Base-by-base conservation (phyloP, 2,797 vertebrate genomes). In the Eulemur coronatus region DNA sequence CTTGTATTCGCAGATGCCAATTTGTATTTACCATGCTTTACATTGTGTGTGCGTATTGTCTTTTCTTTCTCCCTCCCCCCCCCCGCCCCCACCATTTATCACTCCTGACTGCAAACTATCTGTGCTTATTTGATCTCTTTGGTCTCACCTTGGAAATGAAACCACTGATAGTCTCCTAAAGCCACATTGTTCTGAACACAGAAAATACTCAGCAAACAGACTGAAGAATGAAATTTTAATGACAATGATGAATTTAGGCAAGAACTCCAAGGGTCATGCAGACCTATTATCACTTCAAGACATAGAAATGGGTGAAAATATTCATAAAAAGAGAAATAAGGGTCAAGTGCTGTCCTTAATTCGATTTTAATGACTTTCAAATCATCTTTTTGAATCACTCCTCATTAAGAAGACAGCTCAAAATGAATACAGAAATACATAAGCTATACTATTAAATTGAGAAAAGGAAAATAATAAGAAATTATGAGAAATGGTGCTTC, bases 201-300 rank as follows among this genome's bases (percentile, higher is more conserved):
- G 61, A 78, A 96, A 28, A 70, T 48, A 75, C 13, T 79, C 15
- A 80, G 15, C 30, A 70, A 88, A 92, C 43, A 79, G 26, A 75
- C 1, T 43, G 4, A 91, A 38, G 6, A 88, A 41, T 85, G n/a
- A 70, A 69, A 69, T 79, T 57, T 70, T 76, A 97, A 87, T 92
- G 46, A 46, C 61, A 95, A 87, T 43, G 43, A 13, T 94, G 14
- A 96, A 95, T 84, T 87, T 92, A 84, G 3, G 11, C 61, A 87
- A 94, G 22, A 61, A 87, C 11, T 76, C 4, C 4, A 7, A 88
- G 33, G 24, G 9, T 88, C 55, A 84, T 30, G 30, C 15, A 76
- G 20, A 70, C 26, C 30, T 63, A 84, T 57, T 85, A 52, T 84
- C 12, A 50, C 55, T 85, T 82, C 11, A 63, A 91, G 12, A 87